Percentiles rank a stretch among this genome's conserved stretches.
phyloP scores from a whole-genome alignment of 2,888 invertebrate species.

The Aproaerema taeniolella region DNA sequence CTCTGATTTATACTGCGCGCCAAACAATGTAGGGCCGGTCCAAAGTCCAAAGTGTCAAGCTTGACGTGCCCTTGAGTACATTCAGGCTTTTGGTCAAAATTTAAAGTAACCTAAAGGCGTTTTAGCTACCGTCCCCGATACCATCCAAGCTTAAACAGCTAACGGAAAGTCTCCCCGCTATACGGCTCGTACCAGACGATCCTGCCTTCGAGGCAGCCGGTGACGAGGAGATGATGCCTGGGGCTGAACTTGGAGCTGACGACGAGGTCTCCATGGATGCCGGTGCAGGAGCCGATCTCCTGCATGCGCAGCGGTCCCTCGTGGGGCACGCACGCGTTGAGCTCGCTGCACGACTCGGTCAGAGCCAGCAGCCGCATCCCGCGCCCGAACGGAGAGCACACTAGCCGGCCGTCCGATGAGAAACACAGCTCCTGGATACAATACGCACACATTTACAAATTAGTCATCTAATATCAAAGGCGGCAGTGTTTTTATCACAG shows the following conservation, averaged over 20 bases:
- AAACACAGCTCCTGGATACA: conserved; percentile 92
- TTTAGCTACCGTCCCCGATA: no score
- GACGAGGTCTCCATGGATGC: conserved; percentile 86
- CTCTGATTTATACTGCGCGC: no score
- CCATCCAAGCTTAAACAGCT: no score
- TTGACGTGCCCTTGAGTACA: no score
- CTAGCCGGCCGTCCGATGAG: conserved; percentile 91
- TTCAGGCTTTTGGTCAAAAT: no score
- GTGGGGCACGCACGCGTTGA: conserved; percentile 76
- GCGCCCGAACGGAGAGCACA: conserved; percentile 93
- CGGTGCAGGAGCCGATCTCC: conserved; percentile 83
- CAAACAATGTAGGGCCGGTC: no score
- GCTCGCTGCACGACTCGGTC: conserved; percentile 85
- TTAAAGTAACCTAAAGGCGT: no score
- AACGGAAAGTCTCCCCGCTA: conserved; percentile 57
- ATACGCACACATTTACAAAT: background rate
- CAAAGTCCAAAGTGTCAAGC: no score
- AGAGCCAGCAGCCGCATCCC: conserved; percentile 92
- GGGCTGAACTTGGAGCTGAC: conserved; percentile 95
- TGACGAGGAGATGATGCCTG: conserved; percentile 89
- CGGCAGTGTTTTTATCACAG: no score
- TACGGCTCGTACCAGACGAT: conserved; percentile 93
- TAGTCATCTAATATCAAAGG: no score
- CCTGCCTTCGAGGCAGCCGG: conserved; percentile 92
- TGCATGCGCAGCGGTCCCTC: conserved; percentile 35